phyloP scores from a whole-genome alignment of 2,888 invertebrate genomes.

The Dermolepida albohirtum region DNA sequence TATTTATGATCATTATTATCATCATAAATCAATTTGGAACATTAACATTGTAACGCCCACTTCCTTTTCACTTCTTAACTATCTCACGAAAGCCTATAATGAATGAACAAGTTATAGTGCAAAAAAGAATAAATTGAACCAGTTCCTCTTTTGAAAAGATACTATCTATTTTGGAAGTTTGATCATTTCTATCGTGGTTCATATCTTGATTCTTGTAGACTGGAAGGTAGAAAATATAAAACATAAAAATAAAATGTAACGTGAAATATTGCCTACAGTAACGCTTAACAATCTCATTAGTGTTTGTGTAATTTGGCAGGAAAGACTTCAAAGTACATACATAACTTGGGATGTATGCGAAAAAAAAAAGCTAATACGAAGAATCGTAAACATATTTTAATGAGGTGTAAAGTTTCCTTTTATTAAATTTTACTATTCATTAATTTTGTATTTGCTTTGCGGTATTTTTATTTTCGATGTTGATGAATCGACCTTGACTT shows the following conservation, averaged over 20 bases:
- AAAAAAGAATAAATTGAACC: constrained; percentile 14
- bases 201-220: background rate
- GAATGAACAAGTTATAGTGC: constrained; percentile 6
- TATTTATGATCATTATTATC: constrained; percentile 3
- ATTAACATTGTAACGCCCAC: constrained; percentile 17
- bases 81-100: constrained; percentile 25
- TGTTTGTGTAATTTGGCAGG: constrained; percentile 5
- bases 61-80: constrained; percentile 25
- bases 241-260: background rate
- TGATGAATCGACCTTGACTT: too few relatives aligned
- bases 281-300: constrained; percentile 21
- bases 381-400: constrained; percentile 9
- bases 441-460: constrained; percentile 18
- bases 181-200: background rate
- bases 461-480: too few relatives aligned
- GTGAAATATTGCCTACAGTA: constrained; percentile 8
- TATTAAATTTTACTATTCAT: constrained; percentile 5
- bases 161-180: background rate
- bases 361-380: constrained; percentile 9
- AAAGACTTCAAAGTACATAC: background rate
- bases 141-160: constrained; percentile 17
- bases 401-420: constrained; percentile 19
- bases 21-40: constrained; percentile 27
- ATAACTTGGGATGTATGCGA: background rate
- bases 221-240: background rate